These are phyloP conservation scores for Aphelinus certus DNA, from an alignment of 1,140 invertebrate species.

Conservation along the genomic window DNA sequence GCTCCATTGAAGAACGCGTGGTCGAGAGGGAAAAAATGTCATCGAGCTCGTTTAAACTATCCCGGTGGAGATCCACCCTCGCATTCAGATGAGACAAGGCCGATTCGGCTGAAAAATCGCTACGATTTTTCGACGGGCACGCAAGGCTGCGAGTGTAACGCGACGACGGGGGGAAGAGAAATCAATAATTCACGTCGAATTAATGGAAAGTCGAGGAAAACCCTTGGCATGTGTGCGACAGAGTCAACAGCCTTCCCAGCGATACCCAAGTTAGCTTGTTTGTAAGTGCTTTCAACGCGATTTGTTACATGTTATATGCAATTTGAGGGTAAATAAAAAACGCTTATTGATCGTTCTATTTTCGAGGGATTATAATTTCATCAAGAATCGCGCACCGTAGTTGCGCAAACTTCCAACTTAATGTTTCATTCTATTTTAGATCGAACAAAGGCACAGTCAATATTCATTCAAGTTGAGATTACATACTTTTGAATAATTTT, in stretches of 20 bases:
- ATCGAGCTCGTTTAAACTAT: conserved; percentile 26
- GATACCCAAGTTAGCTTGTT: conserved; percentile 13
- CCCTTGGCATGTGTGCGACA: neutral
- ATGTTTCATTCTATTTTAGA: too few species aligned
- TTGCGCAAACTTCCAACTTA: too few species aligned
- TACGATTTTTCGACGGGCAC: conserved; percentile 19
- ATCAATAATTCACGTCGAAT: conserved; percentile 36
- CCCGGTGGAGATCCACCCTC: conserved; percentile 16
- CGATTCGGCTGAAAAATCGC: conserved; percentile 31
- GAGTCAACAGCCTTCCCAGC: conserved; percentile 1
- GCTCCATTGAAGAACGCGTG: neutral
- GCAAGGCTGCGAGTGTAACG: neutral
- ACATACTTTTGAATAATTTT: too few species aligned
- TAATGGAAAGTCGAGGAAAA: conserved; percentile 16
- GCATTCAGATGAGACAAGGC: conserved; percentile 32
- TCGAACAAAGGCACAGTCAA: too few species aligned
- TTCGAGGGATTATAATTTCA: too few species aligned
- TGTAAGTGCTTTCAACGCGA: neutral
- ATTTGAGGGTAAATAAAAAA: too few species aligned
- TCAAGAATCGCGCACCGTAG: too few species aligned
- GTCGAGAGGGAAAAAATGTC: conserved; percentile 11
- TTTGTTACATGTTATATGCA: too few species aligned
- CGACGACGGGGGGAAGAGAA: conserved; percentile 1
- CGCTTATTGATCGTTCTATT: too few species aligned
- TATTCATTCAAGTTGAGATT: too few species aligned